These are phyloP conservation scores for Speoplatyrhinus poulsoni DNA, from an alignment of 2,113 vertebrate genomes.

Conservation along the genomic window DNA sequence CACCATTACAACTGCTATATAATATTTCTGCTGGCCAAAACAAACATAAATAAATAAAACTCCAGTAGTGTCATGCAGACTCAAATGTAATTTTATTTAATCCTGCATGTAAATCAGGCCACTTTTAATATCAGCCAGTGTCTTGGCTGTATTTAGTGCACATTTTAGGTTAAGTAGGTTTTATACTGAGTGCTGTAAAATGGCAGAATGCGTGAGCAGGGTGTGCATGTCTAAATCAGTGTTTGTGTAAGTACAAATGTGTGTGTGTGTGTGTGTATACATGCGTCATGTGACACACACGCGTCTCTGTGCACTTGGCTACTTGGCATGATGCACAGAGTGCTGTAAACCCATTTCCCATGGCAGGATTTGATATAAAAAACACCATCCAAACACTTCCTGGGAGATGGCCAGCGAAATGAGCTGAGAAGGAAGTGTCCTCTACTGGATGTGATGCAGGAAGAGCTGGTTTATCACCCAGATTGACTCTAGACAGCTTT, in stretches of 20 bases:
- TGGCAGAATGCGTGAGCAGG: background rate
- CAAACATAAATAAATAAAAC: background rate
- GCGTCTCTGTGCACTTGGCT: background rate
- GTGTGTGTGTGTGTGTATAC: conserved; percentile 7
- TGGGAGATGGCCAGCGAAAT: conserved; percentile 52
- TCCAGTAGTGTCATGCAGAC: background rate
- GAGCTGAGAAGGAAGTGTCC: conserved; percentile 8
- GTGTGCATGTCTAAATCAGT: background rate
- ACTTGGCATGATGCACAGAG: conserved; percentile 25
- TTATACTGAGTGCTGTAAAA: background rate
- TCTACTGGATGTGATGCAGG: conserved; percentile 49
- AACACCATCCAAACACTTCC: conserved; percentile 54
- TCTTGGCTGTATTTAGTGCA: too few relatives aligned
- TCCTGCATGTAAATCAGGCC: too few relatives aligned
- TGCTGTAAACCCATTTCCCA: conserved; percentile 59
- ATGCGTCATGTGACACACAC: background rate
- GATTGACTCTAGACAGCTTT: conserved; percentile 62
- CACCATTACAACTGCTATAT: background rate
- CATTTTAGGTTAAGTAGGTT: background rate
- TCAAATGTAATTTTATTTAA: too few relatives aligned
- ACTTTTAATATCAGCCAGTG: too few relatives aligned
- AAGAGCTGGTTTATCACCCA: conserved; percentile 45
- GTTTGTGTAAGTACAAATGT: background rate
- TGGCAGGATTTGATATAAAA: conserved; percentile 46
- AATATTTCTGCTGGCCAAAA: background rate